These are phyloP conservation scores for Tetrax tetrax DNA, from an alignment of 2,113 vertebrate genomes.

Conservation along the genomic window DNA sequence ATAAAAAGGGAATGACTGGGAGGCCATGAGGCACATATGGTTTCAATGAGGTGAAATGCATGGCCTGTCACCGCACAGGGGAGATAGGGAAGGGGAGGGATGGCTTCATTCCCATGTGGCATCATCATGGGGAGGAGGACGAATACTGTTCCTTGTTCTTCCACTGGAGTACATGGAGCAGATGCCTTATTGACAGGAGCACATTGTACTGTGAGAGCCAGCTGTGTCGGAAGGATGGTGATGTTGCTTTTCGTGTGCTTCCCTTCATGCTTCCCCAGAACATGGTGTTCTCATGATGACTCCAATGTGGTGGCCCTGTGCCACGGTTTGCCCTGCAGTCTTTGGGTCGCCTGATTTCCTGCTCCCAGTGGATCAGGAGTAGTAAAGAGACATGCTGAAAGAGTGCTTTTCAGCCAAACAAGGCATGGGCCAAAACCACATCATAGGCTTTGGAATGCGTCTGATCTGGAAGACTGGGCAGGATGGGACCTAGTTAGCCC, in stretches of 20 bases:
- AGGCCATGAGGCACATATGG: fast-evolving
- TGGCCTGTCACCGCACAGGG: fast-evolving
- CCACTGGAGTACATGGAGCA: fast-evolving
- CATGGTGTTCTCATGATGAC: fast-evolving
- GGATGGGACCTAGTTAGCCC: background rate
- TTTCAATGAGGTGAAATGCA: background rate
- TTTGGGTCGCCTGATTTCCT: background rate
- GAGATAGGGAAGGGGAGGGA: background rate
- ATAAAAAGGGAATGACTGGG: background rate
- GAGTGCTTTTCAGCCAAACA: background rate
- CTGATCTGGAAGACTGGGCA: background rate
- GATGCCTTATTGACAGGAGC: background rate
- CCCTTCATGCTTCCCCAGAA: background rate
- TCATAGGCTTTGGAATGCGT: background rate
- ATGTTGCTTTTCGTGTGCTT: background rate
- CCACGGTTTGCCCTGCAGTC: background rate
- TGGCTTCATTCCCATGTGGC: background rate
- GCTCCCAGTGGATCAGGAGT: background rate
- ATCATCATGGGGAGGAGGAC: background rate
- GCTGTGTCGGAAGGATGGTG: background rate
- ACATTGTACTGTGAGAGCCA: background rate
- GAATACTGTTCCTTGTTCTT: background rate
- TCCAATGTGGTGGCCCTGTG: background rate
- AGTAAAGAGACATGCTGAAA: background rate
- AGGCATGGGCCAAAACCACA: background rate